Evolutionary conservation across 2,797 vertebrate genomes (phyloP).

Genomic region (Mus caroli): DNA sequence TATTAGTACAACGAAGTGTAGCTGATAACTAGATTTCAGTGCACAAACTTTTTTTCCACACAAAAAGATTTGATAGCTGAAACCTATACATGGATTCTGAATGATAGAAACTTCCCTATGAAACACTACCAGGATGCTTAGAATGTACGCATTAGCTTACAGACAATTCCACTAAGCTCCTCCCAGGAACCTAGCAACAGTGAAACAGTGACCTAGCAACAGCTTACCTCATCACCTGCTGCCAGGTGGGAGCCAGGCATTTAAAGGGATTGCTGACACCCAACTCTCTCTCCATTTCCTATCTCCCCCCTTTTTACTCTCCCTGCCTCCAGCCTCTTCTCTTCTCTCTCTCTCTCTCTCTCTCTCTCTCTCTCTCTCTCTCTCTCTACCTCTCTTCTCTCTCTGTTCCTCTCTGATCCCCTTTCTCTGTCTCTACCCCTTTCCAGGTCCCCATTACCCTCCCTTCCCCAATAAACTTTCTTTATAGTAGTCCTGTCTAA

Average conservation of each 20-base stretch:
- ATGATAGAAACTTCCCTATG: not conserved
- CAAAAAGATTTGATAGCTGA: not conserved
- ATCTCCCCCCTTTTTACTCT: too few relatives aligned
- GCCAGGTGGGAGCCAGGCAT: not conserved
- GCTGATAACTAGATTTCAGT: slow-evolving; percentile 2
- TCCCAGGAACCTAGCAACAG: not conserved
- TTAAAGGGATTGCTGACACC: not conserved
- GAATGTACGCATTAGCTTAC: not conserved
- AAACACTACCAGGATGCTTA: not conserved
- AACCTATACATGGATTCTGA: not conserved
- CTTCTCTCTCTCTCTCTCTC: not conserved
- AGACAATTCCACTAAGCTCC: not conserved
- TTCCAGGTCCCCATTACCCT: not conserved
- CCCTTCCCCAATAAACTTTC: not conserved
- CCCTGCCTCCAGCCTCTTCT: not conserved
- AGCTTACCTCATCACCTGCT: not conserved
- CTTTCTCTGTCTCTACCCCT: not conserved
- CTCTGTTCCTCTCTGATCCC: not conserved
- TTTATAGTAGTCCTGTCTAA: not conserved
- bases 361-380: not conserved
- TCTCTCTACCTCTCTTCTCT: not conserved
- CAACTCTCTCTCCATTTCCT: too few relatives aligned
- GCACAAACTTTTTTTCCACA: not conserved
- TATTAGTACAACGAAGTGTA: not conserved
- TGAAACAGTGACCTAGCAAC: not conserved